Evolutionary conservation across 2,113 vertebrate genomes (phyloP).

Genomic region (Labeo rohita): DNA sequence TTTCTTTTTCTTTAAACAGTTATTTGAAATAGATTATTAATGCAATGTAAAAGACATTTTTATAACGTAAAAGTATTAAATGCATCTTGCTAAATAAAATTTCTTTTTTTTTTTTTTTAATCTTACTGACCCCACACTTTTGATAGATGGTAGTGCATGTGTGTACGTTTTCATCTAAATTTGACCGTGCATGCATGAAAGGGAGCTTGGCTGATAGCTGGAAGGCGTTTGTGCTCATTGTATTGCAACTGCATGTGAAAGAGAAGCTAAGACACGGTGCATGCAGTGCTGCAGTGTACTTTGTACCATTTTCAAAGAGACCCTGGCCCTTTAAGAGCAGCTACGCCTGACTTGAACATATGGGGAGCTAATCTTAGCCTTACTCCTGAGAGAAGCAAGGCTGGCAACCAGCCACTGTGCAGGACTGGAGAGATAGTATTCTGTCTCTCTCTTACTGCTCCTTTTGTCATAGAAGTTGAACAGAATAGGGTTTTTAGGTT

Average conservation of each 20-base stretch:
- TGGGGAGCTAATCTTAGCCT: conserved; percentile 84
- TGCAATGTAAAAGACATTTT: no score
- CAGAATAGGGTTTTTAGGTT: conserved; percentile 13
- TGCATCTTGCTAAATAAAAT: not conserved
- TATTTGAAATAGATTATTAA: not conserved
- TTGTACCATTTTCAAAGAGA: conserved; percentile 35
- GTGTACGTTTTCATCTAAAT: not conserved
- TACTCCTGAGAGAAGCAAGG: conserved; percentile 74
- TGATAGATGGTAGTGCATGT: not conserved
- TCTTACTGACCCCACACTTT: no score
- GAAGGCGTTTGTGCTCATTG: not conserved
- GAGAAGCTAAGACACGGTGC: conserved; percentile 1
- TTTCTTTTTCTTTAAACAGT: not conserved
- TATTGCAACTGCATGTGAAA: not conserved
- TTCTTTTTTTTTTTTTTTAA: not conserved
- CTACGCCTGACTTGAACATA: conserved; percentile 76
- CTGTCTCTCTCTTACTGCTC: conserved; percentile 47
- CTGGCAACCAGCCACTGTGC: conserved; percentile 74
- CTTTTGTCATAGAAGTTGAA: conserved; percentile 27
- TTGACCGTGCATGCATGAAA: not conserved
- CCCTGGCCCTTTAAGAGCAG: conserved; percentile 77
- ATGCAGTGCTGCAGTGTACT: conserved; percentile 52
- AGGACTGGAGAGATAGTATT: conserved; percentile 52
- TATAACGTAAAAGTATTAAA: not conserved
- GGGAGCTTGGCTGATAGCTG: not conserved